A percentile compares a stretch with the other conserved stretches of the same genome.
phyloP scores from a whole-genome alignment of 2,113 vertebrate species.

The Aspiorhynchus laticeps region DNA sequence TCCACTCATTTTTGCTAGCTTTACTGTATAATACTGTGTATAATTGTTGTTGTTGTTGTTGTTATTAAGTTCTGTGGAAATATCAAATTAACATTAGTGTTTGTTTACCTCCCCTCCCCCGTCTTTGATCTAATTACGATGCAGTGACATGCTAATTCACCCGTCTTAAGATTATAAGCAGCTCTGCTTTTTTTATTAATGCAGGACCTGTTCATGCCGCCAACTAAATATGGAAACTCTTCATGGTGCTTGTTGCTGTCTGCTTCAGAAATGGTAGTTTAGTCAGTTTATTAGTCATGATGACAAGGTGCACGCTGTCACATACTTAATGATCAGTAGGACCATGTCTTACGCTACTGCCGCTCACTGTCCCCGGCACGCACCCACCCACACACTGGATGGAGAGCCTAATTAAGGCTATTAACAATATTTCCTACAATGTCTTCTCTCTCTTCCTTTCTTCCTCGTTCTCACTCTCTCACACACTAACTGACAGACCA shows the following conservation, averaged over 20 bases:
- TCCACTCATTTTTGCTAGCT: background rate
- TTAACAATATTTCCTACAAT: constrained; percentile 23
- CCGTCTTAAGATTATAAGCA: background rate
- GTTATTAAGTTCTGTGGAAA: constrained; percentile 21
- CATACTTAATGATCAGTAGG: constrained; percentile 14
- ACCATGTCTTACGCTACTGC: constrained; percentile 13
- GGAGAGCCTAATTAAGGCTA: constrained; percentile 27
- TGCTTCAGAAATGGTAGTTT: constrained; percentile 5
- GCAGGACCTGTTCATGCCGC: background rate
- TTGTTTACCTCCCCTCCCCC: constrained; percentile 20
- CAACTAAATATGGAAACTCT: constrained; percentile 11
- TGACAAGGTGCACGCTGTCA: constrained; percentile 9
- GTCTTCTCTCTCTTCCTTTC: background rate
- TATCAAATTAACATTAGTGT: constrained; percentile 19
- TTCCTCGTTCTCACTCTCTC: constrained; percentile 25
- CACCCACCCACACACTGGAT: background rate
- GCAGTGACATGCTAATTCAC: constrained; percentile 8
- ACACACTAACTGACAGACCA: constrained; percentile 25
- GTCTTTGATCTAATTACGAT: constrained; percentile 27
- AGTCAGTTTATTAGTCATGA: constrained; percentile 3
- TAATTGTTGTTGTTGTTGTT: constrained; percentile 5
- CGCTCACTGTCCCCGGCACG: background rate
- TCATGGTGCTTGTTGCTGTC: background rate
- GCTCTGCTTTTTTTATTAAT: constrained; percentile 18
- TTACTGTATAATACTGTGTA: background rate